Evolutionary conservation across 2,888 invertebrate species (phyloP).

Genomic region (Gari tellinella): DNA sequence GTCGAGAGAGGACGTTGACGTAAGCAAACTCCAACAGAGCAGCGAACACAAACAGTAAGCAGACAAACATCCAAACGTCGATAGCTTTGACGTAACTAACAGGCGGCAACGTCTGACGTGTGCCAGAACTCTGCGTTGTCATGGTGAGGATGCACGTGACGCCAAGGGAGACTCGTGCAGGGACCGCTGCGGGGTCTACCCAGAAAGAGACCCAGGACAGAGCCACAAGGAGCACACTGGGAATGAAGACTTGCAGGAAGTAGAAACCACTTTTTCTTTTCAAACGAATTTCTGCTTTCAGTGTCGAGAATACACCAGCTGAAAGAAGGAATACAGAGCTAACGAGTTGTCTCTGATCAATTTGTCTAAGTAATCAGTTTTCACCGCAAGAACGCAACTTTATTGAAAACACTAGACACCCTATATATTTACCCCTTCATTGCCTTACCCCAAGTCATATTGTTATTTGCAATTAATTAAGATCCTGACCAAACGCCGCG

Average conservation of each 20-base stretch:
- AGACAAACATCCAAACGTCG: slow-evolving; percentile 58
- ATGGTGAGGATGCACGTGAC: slow-evolving; percentile 61
- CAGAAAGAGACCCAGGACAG: slow-evolving; percentile 89
- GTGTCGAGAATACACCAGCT: slow-evolving; percentile 35
- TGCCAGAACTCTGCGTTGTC: slow-evolving; percentile 62
- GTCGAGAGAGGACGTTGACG: slow-evolving; percentile 45
- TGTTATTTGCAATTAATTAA: too few relatives aligned
- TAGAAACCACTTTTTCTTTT: slow-evolving; percentile 92
- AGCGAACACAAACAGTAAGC: slow-evolving; percentile 57
- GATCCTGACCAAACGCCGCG: too few relatives aligned
- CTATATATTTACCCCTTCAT: too few relatives aligned
- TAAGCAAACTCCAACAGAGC: slow-evolving; percentile 57
- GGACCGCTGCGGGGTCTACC: slow-evolving; percentile 66
- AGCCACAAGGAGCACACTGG: slow-evolving; percentile 85
- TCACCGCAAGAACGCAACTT: too few relatives aligned
- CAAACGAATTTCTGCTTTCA: slow-evolving; percentile 88
- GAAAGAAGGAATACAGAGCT: not conserved
- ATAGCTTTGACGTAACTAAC: slow-evolving; percentile 56
- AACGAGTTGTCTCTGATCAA: too few relatives aligned
- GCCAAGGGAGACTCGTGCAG: slow-evolving; percentile 59
- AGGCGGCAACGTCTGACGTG: slow-evolving; percentile 47
- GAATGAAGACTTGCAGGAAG: slow-evolving; percentile 85
- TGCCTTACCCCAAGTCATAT: too few relatives aligned
- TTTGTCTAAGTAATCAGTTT: too few relatives aligned
- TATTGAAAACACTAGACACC: too few relatives aligned